phyloP scores from a whole-genome alignment of 2,113 vertebrate species.

The Ptilorrhoa leucosticta region DNA sequence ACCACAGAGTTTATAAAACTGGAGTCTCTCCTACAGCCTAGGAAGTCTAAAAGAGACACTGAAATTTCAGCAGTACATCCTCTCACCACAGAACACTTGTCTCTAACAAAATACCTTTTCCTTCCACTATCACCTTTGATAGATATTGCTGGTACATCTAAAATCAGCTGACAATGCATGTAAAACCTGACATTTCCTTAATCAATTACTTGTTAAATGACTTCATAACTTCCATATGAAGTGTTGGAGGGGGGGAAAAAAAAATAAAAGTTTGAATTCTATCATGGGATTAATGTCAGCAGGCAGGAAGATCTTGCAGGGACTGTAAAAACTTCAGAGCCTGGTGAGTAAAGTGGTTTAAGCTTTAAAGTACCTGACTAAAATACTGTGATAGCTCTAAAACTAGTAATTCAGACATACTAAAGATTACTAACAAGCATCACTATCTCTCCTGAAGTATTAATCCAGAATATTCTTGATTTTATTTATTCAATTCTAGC shows the following conservation, averaged over 20 bases:
- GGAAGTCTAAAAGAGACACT: neutral
- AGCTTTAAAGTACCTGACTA: neutral
- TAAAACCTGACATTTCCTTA: neutral
- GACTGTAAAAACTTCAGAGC: neutral
- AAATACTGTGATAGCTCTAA: neutral
- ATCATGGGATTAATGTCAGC: neutral
- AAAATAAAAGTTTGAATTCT: neutral
- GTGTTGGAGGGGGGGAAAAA: rapidly evolving
- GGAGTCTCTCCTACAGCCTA: neutral
- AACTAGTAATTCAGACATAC: neutral
- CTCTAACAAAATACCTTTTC: neutral
- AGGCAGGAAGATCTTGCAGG: neutral
- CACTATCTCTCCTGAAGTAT: neutral
- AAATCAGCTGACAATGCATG: neutral
- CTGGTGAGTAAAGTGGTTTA: neutral
- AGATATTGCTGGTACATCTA: neutral
- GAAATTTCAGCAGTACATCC: neutral
- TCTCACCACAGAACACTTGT: neutral
- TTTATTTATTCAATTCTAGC: neutral
- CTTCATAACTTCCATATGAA: neutral
- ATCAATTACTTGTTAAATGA: neutral
- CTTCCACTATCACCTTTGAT: neutral
- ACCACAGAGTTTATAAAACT: neutral
- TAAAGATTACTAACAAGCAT: neutral
- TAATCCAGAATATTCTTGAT: neutral